phyloP scores from a whole-genome alignment of 2,888 invertebrate genomes.

The Crioceris asparagi region DNA sequence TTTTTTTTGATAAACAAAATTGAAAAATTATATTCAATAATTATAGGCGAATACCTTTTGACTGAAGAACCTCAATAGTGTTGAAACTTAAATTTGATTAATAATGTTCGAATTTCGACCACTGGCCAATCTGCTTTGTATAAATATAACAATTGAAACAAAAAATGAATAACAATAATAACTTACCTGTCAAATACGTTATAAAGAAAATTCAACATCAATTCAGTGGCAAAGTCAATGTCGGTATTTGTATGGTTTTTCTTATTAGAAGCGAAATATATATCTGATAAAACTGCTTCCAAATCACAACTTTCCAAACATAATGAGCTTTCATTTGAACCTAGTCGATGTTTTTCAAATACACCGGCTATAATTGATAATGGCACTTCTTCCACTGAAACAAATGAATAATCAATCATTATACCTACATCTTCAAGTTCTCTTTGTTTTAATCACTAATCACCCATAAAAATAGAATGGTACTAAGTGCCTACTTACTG shows the following conservation, averaged over 20 bases:
- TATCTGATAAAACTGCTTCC: constrained; percentile 61
- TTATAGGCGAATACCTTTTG: too few species aligned
- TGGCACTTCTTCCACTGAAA: constrained; percentile 31
- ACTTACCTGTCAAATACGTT: constrained; percentile 58
- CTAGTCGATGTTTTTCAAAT: constrained; percentile 60
- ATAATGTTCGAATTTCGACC: too few species aligned
- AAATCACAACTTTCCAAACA: constrained; percentile 56
- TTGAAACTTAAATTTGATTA: too few species aligned
- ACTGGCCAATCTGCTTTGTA: too few species aligned
- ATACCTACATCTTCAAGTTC: background rate
- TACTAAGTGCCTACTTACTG: constrained; percentile 42
- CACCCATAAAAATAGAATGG: constrained; percentile 1
- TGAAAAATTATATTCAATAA: too few species aligned
- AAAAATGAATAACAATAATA: too few species aligned
- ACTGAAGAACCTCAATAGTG: too few species aligned
- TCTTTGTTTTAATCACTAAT: background rate
- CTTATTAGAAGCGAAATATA: constrained; percentile 62
- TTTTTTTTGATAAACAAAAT: too few species aligned
- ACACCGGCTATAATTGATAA: constrained; percentile 54
- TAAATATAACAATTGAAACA: too few species aligned
- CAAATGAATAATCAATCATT: background rate
- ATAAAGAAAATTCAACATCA: constrained; percentile 53
- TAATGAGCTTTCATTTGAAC: constrained; percentile 55
- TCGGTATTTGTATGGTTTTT: constrained; percentile 51
- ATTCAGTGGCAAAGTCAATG: constrained; percentile 52